These are phyloP conservation scores for Telmatochromis sp. DNA, from an alignment of 2,113 vertebrate genomes.

Conservation along the genomic window DNA sequence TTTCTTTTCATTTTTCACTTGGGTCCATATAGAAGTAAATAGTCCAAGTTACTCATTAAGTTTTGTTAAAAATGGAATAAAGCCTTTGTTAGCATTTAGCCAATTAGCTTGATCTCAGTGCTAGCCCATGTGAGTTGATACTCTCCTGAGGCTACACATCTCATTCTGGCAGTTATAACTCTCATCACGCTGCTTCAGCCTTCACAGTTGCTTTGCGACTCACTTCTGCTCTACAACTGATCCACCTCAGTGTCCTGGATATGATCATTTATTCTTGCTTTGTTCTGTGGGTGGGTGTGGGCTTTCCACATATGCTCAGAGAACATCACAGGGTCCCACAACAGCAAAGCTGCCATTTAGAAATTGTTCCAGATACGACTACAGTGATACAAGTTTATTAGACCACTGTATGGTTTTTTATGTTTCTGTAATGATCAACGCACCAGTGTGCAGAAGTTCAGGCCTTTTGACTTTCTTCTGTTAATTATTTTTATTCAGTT, in stretches of 20 bases:
- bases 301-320: neutral
- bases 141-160: neutral
- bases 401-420: accelerated
- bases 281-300: neutral
- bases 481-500: neutral
- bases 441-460: neutral
- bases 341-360: neutral
- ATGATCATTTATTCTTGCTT: neutral
- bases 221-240: neutral
- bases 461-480: accelerated
- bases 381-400: neutral
- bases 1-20: neutral
- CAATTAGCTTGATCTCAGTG: accelerated
- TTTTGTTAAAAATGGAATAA: neutral
- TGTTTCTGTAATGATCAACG: neutral
- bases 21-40: neutral
- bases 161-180: neutral
- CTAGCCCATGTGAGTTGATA: neutral
- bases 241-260: neutral
- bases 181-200: neutral
- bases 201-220: neutral
- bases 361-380: neutral
- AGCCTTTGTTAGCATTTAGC: neutral
- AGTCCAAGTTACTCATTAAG: neutral
- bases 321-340: neutral